phyloP scores from a whole-genome alignment of 1,140 invertebrate species.

The Caenorhabditis remanei region DNA sequence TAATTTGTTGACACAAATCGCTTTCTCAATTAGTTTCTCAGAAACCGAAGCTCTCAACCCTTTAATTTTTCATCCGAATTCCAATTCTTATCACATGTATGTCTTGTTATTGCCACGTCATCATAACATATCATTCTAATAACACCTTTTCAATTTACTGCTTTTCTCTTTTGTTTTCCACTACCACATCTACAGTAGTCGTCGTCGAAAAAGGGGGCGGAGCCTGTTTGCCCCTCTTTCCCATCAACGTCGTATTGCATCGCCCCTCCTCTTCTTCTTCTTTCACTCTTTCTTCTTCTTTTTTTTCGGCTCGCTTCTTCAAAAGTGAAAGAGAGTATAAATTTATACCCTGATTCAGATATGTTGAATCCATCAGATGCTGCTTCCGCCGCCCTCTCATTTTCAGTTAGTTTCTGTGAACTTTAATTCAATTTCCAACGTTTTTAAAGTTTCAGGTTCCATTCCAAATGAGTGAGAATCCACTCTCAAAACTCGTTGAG shows the following conservation, averaged over 20 bases:
- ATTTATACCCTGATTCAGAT: neutral
- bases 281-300: neutral
- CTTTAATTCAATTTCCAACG: too few relatives aligned
- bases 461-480: conserved; percentile 44
- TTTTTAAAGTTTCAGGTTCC: conserved; percentile 1
- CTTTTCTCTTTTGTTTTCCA: neutral
- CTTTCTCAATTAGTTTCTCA: too few relatives aligned
- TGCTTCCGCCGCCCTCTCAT: neutral
- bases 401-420: conserved; percentile 15
- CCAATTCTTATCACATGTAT: neutral
- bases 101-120: neutral
- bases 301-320: neutral
- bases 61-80: too few relatives aligned
- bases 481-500: conserved; percentile 18
- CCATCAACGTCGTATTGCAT: neutral
- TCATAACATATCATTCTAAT: neutral
- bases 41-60: too few relatives aligned
- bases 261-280: neutral
- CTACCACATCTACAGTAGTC: conserved; percentile 25
- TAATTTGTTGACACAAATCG: too few relatives aligned
- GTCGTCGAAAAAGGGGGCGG: neutral
- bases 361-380: conserved; percentile 47
- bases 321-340: conserved; percentile 26
- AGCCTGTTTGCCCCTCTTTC: conserved; percentile 7
- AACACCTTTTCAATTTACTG: neutral